phyloP scores from a whole-genome alignment of 2,797 vertebrate genomes.

The Setipinna tenuifilis region DNA sequence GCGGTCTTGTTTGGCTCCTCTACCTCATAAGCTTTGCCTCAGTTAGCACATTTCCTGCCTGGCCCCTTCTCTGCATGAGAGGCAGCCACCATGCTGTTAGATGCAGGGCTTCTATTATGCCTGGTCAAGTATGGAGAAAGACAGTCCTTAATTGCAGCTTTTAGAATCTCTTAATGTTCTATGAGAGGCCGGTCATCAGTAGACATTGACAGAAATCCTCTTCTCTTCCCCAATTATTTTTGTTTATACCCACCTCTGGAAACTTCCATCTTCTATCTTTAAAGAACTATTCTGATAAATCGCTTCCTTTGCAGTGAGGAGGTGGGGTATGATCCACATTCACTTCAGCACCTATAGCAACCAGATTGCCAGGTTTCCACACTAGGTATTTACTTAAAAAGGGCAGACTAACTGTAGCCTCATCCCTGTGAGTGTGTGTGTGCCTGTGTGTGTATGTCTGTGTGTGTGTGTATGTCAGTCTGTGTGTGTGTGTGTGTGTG shows the following conservation, averaged over 20 bases:
- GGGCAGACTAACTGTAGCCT: not conserved
- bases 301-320: not conserved
- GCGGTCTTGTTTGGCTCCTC: constrained; percentile 36
- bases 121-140: constrained; percentile 46
- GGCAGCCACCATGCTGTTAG: constrained; percentile 46
- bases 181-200: not conserved
- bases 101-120: constrained; percentile 41
- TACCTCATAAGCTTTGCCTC: constrained; percentile 42
- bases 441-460: not conserved
- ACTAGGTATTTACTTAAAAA: not conserved
- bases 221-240: not conserved
- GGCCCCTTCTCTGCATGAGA: constrained; percentile 30
- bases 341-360: not conserved
- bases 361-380: not conserved
- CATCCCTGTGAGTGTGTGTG: not conserved
- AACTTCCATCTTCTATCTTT: not conserved
- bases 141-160: constrained; percentile 50
- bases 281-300: not conserved
- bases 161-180: not conserved
- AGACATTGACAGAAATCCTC: not conserved
- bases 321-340: not conserved
- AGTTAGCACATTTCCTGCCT: constrained; percentile 38
- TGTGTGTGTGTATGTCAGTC: not conserved
- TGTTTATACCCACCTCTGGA: not conserved
- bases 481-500: not conserved